phyloP scores from a whole-genome alignment of 23 tunicate genomes.

The Halocynthia roretzi region DNA sequence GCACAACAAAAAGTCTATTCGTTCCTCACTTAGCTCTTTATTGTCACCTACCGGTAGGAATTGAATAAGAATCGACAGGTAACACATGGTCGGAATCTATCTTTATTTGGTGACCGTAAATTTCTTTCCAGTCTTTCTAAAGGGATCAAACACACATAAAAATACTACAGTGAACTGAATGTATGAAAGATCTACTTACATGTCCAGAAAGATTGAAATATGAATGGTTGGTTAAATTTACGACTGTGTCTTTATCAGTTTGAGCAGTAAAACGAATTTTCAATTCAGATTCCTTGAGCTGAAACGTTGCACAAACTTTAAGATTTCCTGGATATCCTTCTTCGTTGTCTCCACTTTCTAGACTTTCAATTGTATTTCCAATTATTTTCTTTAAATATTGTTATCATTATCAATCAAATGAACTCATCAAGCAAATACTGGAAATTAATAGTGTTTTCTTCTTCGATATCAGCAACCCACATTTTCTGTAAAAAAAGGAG shows the following conservation, averaged over 20 bases:
- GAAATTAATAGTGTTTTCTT: background rate
- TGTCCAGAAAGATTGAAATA: slow-evolving; percentile 96
- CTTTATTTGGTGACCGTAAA: slow-evolving; percentile 44
- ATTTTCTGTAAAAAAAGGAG: slow-evolving; percentile 38
- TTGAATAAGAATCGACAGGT: slow-evolving; percentile 48
- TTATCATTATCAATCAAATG: no score
- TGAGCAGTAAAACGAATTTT: slow-evolving; percentile 47
- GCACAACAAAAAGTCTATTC: background rate
- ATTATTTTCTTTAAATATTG: background rate
- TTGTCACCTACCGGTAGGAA: slow-evolving; percentile 72
- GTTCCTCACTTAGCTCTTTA: background rate
- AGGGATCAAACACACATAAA: background rate
- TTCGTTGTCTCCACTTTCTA: slow-evolving; percentile 72
- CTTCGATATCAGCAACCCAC: slow-evolving; percentile 49
- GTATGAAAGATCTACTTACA: slow-evolving; percentile 23
- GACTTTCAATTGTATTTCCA: slow-evolving; percentile 5
- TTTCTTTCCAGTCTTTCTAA: slow-evolving; percentile 58
- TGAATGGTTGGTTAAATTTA: slow-evolving; percentile 86
- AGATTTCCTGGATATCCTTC: slow-evolving; percentile 92
- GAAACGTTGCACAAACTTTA: slow-evolving; percentile 31
- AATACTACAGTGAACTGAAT: background rate
- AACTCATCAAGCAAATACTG: no score
- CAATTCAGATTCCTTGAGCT: slow-evolving; percentile 31
- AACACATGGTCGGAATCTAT: slow-evolving; percentile 45
- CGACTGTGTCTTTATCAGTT: slow-evolving; percentile 48